phyloP scores from a whole-genome alignment of 2,113 vertebrate species.

The Nibea coibor region DNA sequence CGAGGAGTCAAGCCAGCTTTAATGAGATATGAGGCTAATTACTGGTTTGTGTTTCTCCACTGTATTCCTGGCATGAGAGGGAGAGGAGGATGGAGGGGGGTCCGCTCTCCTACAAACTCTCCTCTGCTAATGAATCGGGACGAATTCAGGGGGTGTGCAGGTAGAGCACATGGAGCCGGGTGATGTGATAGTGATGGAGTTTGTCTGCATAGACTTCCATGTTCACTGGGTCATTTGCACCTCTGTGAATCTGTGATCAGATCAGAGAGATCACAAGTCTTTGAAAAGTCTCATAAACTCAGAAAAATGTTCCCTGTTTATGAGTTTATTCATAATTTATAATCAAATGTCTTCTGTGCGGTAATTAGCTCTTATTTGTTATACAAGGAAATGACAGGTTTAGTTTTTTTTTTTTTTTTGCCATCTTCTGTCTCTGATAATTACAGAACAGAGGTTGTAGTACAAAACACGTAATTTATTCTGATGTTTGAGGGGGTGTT shows the following conservation, averaged over 20 bases:
- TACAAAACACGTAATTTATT: slow-evolving; percentile 35
- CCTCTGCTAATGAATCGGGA: slow-evolving; percentile 77
- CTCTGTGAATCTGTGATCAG: neutral
- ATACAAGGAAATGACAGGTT: neutral
- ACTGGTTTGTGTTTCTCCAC: slow-evolving; percentile 83
- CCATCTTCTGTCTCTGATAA: slow-evolving; percentile 7
- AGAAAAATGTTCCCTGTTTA: neutral
- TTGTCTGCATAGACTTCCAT: neutral
- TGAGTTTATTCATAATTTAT: neutral
- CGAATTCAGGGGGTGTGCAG: slow-evolving; percentile 76
- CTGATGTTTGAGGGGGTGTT: slow-evolving; percentile 14
- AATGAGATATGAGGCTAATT: slow-evolving; percentile 91
- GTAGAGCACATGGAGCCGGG: slow-evolving; percentile 30
- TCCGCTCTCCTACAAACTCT: slow-evolving; percentile 67
- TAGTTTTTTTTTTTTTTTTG: neutral
- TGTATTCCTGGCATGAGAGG: slow-evolving; percentile 77
- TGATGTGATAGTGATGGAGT: neutral
- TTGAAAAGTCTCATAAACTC: neutral
- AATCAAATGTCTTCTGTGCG: neutral
- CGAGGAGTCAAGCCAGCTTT: slow-evolving; percentile 85
- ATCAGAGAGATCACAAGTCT: neutral
- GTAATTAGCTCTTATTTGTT: slow-evolving; percentile 15
- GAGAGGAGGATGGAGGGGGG: slow-evolving; percentile 10
- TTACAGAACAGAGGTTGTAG: slow-evolving; percentile 41
- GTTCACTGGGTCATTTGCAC: neutral